Percentiles rank a stretch among this genome's conserved stretches.
These are phyloP conservation scores for Dasyurus viverrinus DNA, from an alignment of 2,113 vertebrate genomes.

Conservation along the genomic window DNA sequence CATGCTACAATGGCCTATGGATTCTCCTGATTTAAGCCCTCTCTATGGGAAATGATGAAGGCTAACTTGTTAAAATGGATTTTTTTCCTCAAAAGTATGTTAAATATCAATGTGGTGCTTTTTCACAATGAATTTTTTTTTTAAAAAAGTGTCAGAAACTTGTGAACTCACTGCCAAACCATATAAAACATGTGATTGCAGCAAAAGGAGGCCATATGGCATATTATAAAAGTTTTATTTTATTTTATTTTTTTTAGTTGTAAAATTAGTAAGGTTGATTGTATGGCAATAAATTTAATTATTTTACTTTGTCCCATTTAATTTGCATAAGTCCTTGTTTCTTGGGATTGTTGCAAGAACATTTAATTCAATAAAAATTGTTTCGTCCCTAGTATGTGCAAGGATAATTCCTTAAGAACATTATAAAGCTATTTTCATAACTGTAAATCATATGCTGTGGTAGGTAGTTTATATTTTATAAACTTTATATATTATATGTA, in stretches of 20 bases:
- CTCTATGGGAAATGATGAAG: neutral
- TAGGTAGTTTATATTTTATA: neutral
- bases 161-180: neutral
- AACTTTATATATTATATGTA: too few species aligned
- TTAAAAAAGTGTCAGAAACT: neutral
- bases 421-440: neutral
- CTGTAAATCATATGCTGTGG: neutral
- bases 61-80: neutral
- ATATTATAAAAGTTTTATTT: neutral
- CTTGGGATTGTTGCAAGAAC: neutral
- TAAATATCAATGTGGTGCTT: neutral
- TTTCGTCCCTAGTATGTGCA: neutral
- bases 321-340: neutral
- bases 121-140: neutral
- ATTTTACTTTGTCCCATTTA: neutral
- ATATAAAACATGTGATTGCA: neutral
- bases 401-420: neutral
- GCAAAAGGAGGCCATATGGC: neutral
- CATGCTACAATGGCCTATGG: neutral
- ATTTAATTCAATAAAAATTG: neutral
- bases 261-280: neutral
- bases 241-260: neutral
- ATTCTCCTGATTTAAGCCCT: neutral
- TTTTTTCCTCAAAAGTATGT: neutral
- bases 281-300: neutral